Evolutionary conservation across 2,113 vertebrate species (phyloP), one percentile per base, ranked within the genome.

Genomic region (Plectropomus leopardus): DNA sequence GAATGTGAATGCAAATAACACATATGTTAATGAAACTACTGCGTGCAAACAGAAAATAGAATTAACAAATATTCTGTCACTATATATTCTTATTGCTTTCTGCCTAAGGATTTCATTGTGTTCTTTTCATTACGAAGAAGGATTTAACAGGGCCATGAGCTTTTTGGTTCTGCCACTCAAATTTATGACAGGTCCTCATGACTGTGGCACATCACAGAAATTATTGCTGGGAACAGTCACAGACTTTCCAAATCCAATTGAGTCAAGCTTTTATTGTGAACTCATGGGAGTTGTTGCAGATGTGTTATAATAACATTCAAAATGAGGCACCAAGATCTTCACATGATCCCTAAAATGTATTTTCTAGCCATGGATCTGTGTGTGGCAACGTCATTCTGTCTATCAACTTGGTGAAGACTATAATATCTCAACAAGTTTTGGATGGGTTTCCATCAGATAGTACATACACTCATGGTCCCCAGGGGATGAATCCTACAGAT

Each of bases 131-230:
- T 67, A n/a, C 45, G 14, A 40, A 32, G n/a, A 51, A 48, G n/a
- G 9, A 48, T 65, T 54, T 54, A 85, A 50, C n/a, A 42, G 73
- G 64, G 67, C 79, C 59, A 23, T 23, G 63, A 74, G 51, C 70
- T 48, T 78, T 87, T 77, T 60, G 73, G 54, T 47, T 34, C 44
- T 83, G 78, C 48, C 67, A 78, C 40, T 85, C 68, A 86, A 67
- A 54, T 82, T 59, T 67, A 84, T 73, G 84, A 79, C 74, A 83
- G 67, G 58, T 58, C 50, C 61, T 78, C 65, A 44, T 71, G 78
- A 71, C 55, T 10, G 36, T 32, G 57, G 54, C 68, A 67, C 47
- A 61, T 81, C 59, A 72, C 32, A 76, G 23, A 58, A 69, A 73
- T 64, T 32, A 76, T 26, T 48, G 42, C 42, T 60, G 47, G 4